A percentile compares a stretch with the other conserved stretches of the same genome.
Evolutionary conservation across 2,797 vertebrate species (phyloP).

Genomic region (Gephyroberyx darwinii): DNA sequence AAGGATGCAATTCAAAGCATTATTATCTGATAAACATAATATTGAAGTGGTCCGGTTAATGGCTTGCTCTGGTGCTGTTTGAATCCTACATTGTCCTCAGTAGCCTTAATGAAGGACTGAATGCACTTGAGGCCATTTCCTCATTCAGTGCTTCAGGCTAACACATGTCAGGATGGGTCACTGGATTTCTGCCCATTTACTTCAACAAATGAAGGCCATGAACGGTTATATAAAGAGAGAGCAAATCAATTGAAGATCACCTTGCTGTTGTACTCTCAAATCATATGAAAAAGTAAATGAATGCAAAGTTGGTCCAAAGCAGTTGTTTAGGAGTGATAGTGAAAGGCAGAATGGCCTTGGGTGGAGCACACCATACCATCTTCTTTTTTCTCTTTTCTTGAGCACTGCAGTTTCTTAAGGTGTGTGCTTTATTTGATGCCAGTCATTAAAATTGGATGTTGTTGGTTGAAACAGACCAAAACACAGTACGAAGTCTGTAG

Average conservation of each 20-base stretch:
- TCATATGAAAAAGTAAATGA: constrained; percentile 28
- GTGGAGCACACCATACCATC: too few species aligned
- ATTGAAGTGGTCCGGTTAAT: constrained; percentile 42
- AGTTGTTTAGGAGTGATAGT: background rate
- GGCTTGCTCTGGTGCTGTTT: constrained; percentile 26
- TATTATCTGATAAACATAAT: constrained; percentile 46
- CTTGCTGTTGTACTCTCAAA: constrained; percentile 25
- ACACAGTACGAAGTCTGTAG: constrained; percentile 4
- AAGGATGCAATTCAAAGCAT: constrained; percentile 51
- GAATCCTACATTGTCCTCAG: constrained; percentile 31
- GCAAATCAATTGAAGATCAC: constrained; percentile 46
- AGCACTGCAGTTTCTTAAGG: constrained; percentile 40
- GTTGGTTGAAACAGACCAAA: constrained; percentile 48
- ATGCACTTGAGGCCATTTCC: constrained; percentile 52
- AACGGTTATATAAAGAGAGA: constrained; percentile 53
- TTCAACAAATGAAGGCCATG: constrained; percentile 46
- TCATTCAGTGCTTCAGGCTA: constrained; percentile 53
- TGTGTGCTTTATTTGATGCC: constrained; percentile 39
- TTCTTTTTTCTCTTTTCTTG: background rate
- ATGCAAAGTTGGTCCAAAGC: constrained; percentile 11
- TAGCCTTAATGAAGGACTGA: constrained; percentile 67
- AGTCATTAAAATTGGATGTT: constrained; percentile 43
- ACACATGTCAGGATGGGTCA: constrained; percentile 61
- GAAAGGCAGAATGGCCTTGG: constrained; percentile 11
- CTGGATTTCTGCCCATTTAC: constrained; percentile 47